Base-by-base conservation (phyloP, 2,113 vertebrate genomes). In the Hemiscyllium ocellatum region DNA sequence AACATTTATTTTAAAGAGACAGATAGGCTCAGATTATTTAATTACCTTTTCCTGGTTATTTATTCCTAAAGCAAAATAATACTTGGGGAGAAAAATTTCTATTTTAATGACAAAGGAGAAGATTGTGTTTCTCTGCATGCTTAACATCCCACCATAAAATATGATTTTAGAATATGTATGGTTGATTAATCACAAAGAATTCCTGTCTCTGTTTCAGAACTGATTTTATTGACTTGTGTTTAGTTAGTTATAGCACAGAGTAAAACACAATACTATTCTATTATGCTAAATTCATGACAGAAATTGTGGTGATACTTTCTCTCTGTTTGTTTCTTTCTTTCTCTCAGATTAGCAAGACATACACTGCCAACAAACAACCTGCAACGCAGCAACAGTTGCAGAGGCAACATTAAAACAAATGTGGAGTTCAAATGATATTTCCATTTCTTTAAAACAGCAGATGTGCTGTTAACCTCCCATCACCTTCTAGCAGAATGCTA, bases 401-500 rank as follows among this genome's bases (percentile, higher is more conserved):
- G 94, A 70, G 24, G 69, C 17, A 90, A 61, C 87, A 90, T 95
- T 95, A 95, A 95, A 72, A 72, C 68, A 72, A 95, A 95, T 33
- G 42, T 47, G 19, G 3, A 94, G 66, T 68, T 94, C 91, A 94
- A 94, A 94, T 69, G 61, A 37, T 69, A 26, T 50, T 95, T 95
- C 68, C 37, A 50, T 72, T 95, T 47, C 93, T 95, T n/a, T 66
- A 68, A 37, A 37, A n/a, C 89, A 93, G 89, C 89, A 93, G 61
- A 93, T 93, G 89, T 22, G 61, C 89, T 93, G 61, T 93, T 93
- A 93, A 93, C 89, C 89, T 93, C 33, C 56, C 26, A 72, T 72
- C 93, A 95, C 68, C 93, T 95, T 95, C 37, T 68, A 95, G 68
- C 37, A 72, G 93, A 70, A 95, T 26, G 66, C 70, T 95, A 95